Base-by-base conservation (phyloP, 2,113 vertebrate genomes). In the Aplodontia rufa region DNA sequence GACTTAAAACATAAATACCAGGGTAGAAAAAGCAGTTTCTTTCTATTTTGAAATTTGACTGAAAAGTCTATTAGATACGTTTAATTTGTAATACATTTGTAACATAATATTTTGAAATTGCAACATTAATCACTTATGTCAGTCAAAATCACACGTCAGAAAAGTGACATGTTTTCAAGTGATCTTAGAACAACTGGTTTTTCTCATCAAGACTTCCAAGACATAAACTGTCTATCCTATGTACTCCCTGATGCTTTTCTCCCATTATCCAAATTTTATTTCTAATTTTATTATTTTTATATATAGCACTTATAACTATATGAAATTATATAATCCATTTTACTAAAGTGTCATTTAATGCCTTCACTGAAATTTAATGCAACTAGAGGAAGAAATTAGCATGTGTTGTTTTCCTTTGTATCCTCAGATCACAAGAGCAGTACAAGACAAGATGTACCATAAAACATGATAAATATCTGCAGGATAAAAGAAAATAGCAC, bases 51-150 rank as follows among this genome's bases (percentile, higher is more conserved):
- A 96, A 97, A 88, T 81, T 0, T 97, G 93, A 96, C 3, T 2
- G 86, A 90, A 53, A 8, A 0, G n/a, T 97, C 20, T 91, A 97
- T 95, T 96, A 96, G 62, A 96, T 66, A 51, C 88, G 40, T 95
- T 97, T 95, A 97, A 95, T 98, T 96, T 96, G 96, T 92, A 95
- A 71, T 64, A 93, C 49, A 72, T 96, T 97, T 93, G 80, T 87
- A 96, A 95, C 80, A 94, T 92, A 83, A 95, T 96, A 8, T 97
- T 98, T 94, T 89, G 51, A 89, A 97, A 91, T 96, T 72, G 16
- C 42, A 94, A 92, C 68, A 66, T 85, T 98, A 97, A 96, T 96
- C 94, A 97, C 40, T 86, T 95, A 72, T 78, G 58, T 45, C 60
- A 96, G 79, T 72, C 90, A 64, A 75, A 96, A 94, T 37, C 58